These are phyloP conservation scores for Bruchidius siliquastri DNA, from an alignment of 2,888 invertebrate species.

Conservation along the genomic window DNA sequence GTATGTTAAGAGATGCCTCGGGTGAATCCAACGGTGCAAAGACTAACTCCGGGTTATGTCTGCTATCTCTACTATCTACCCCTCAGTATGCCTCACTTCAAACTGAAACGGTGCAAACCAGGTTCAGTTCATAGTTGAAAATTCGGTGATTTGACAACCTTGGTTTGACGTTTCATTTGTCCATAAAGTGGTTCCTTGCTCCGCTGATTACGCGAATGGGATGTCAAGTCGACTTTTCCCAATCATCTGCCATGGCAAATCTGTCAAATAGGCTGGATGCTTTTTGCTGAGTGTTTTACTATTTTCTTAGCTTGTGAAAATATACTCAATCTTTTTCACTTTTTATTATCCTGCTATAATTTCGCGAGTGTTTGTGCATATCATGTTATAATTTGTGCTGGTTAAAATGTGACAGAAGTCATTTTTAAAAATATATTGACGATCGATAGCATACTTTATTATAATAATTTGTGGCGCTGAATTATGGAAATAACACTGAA, in stretches of 20 bases:
- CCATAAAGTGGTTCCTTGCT: neutral
- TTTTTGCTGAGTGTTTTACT: neutral
- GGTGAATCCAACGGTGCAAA: too few species aligned
- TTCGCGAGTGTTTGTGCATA: neutral
- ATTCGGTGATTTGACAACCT: neutral
- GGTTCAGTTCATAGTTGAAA: too few species aligned
- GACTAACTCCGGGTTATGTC: too few species aligned
- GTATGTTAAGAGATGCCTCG: too few species aligned
- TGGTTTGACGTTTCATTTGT: neutral
- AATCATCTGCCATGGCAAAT: neutral
- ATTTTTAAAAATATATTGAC: slow-evolving; percentile 11
- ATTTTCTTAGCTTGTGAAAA: neutral
- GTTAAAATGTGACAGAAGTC: slow-evolving; percentile 20
- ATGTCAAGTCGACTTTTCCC: neutral
- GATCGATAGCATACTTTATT: slow-evolving; percentile 15
- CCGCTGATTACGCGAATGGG: neutral
- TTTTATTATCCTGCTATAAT: neutral
- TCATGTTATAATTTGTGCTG: slow-evolving; percentile 3
- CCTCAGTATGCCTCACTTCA: too few species aligned
- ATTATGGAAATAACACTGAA: slow-evolving; percentile 41
- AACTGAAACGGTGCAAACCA: too few species aligned
- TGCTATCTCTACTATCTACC: too few species aligned
- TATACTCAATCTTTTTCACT: neutral
- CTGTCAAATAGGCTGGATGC: neutral
- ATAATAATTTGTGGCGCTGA: slow-evolving; percentile 11